Evolutionary conservation across 64 coral and sea anemone genomes (phyloP), one percentile per base, ranked within the genome.

Genomic region (Acropora yongei): DNA sequence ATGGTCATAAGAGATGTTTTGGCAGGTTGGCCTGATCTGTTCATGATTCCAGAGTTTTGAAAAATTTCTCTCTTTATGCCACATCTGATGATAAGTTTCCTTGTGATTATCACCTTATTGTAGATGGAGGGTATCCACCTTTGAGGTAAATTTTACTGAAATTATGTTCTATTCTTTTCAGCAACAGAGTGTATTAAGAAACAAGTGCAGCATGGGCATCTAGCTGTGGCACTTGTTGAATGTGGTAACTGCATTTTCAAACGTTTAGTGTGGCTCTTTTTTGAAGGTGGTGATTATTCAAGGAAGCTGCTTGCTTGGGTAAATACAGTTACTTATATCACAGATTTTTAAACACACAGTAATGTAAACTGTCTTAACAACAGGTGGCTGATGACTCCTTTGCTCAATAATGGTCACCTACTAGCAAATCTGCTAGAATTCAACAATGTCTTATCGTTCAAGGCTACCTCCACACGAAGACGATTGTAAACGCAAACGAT

Each of bases 51-150:
- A 63, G 58, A 63, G 71, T 86, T 71, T 69, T 72, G 41, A 41
- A 65, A 16, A 86, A 86, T 47, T 86, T 65, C 72, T 55, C 47
- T 47, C n/a, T 86, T n/a, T 63, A 16, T 41, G 41, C 44, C n/a
- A 89, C 87, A 58, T 75, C 74, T 46, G 67, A 3, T 13, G 41
- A 88, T 39, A 75, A 88, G 49, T 72, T 88, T 51, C 63, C 42
- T 17, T 11, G 71, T 48, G 68, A 88, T 76, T 53, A 76, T 39
- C 85, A 88, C 65, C 46, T 88, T 14, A 47, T 88, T 19, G 85
- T 69, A 12, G 85, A 88, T 88, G 71, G 85, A 57, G 85, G 85
- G 13, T 88, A 88, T 41, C 85, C 85, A 69, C 71, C 76, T 76
- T 75, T 78, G 46, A 78, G 76, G 17, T 78, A 78, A 76, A 1